Conservation (phyloP, 1,140 invertebrate genomes). For the Trichogramma pretiosum region DNA sequence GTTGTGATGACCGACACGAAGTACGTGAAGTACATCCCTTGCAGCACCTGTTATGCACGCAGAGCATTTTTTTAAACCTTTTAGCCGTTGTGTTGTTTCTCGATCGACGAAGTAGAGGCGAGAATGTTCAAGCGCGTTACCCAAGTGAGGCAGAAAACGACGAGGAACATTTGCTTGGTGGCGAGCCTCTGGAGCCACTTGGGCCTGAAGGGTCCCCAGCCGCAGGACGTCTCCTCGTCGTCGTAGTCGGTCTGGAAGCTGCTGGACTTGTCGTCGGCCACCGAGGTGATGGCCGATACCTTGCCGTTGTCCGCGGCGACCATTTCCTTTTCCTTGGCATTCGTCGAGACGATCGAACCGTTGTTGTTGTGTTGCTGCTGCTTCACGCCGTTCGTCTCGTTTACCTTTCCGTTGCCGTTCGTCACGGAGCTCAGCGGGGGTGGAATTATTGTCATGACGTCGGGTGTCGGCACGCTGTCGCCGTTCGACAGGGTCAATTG, state of each 20-base stretch:
- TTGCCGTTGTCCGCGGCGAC: constrained; percentile 34
- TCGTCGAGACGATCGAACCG: constrained; percentile 25
- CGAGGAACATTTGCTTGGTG: constrained; percentile 81
- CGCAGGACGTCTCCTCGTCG: constrained; percentile 53
- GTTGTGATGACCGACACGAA: constrained; percentile 95
- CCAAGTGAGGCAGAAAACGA: constrained; percentile 80
- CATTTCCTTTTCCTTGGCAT: constrained; percentile 33
- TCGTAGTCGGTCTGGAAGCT: constrained; percentile 40
- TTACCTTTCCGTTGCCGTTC: constrained; percentile 35
- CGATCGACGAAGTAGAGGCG: no score
- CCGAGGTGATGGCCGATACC: constrained; percentile 22
- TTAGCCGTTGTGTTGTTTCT: no score
- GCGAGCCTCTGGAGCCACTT: constrained; percentile 68
- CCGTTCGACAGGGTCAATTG: constrained; percentile 34
- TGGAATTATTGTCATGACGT: constrained; percentile 33
- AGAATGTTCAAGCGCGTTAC: no score
- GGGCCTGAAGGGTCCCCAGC: constrained; percentile 60
- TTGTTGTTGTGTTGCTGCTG: constrained; percentile 38
- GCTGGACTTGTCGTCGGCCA: constrained; percentile 31
- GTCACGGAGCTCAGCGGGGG: constrained; percentile 32
- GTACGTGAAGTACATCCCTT: constrained; percentile 92
- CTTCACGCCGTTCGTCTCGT: background rate
- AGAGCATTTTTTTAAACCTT: no score
- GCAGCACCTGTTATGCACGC: constrained; percentile 50
- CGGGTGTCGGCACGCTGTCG: no score